Conservation (phyloP, 2,888 invertebrate species). For the Zaprionus lineosus region DNA sequence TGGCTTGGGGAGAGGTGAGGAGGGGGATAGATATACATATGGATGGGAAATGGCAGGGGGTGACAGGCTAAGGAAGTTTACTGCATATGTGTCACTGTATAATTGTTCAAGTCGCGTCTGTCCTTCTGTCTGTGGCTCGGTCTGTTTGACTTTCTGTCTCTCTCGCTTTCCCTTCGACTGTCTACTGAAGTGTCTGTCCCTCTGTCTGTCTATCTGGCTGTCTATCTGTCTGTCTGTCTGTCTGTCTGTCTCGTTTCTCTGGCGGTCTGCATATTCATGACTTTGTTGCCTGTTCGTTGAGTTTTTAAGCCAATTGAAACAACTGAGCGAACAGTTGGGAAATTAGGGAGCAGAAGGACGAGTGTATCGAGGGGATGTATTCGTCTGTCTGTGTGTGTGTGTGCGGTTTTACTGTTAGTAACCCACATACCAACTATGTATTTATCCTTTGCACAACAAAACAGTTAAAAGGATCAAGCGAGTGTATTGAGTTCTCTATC, state of each 20-base stretch:
- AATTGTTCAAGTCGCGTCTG: constrained; percentile 52
- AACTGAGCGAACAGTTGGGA: constrained; percentile 29
- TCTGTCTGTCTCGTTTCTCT: constrained; percentile 1
- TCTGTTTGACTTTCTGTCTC: constrained; percentile 8
- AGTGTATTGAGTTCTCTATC: constrained; percentile 3
- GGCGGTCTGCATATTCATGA: constrained; percentile 70
- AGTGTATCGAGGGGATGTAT: no score
- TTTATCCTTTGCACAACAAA: constrained; percentile 30
- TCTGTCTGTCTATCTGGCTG: constrained; percentile 12
- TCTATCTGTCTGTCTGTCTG: constrained; percentile 12
- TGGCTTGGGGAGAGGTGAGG: not conserved
- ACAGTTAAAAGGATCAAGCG: constrained; percentile 25
- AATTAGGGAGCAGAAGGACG: not conserved
- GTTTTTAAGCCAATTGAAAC: constrained; percentile 75
- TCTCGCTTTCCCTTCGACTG: no score
- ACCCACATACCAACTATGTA: constrained; percentile 21
- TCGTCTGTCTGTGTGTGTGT: no score
- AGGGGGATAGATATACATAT: no score
- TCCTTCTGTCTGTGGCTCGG: constrained; percentile 6
- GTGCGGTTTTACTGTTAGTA: no score
- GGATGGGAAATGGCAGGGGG: not conserved
- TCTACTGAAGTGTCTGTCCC: no score
- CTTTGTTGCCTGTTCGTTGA: constrained; percentile 63
- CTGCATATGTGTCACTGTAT: constrained; percentile 42
- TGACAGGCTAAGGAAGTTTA: constrained; percentile 13